Conservation (phyloP, 2,113 vertebrate genomes). For the Salvator merianae region DNA sequence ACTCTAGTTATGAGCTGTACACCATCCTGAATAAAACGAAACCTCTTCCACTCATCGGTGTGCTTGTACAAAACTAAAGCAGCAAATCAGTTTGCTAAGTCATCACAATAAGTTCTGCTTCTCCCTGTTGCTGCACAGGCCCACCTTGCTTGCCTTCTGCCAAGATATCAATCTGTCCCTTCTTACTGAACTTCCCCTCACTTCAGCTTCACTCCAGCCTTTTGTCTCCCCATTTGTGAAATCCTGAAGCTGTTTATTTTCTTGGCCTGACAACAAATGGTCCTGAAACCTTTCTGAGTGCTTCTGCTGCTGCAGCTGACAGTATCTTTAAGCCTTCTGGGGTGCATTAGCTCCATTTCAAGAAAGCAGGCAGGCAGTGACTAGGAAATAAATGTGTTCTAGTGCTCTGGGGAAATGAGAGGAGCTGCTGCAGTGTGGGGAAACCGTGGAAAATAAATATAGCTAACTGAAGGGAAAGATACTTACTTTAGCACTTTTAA, state of each 20-base stretch:
- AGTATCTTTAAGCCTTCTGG: conserved; percentile 53
- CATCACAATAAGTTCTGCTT: not conserved
- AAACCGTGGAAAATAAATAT: conserved; percentile 48
- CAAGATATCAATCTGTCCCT: conserved; percentile 22
- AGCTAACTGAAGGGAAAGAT: conserved; percentile 55
- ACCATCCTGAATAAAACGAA: not conserved
- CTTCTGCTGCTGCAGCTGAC: conserved; percentile 23
- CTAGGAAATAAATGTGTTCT: conserved; percentile 62
- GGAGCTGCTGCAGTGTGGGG: conserved; percentile 26
- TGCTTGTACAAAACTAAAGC: not conserved
- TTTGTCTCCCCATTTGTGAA: conserved; percentile 6
- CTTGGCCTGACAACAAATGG: conserved; percentile 22
- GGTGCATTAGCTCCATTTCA: conserved; percentile 55
- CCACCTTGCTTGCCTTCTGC: conserved; percentile 7
- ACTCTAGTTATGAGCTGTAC: not conserved
- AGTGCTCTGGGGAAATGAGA: conserved; percentile 51
- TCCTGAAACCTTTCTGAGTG: conserved; percentile 13
- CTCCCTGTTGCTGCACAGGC: not conserved
- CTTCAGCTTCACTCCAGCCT: conserved; percentile 20
- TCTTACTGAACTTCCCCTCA: conserved; percentile 14
- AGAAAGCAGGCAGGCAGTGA: conserved; percentile 45
- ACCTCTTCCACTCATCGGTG: not conserved
- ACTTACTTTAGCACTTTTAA: conserved; percentile 54
- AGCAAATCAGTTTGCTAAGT: not conserved
- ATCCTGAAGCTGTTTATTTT: conserved; percentile 47